These are phyloP conservation scores for Atherinomorus stipes DNA, from an alignment of 2,113 vertebrate species.

Conservation along the genomic window DNA sequence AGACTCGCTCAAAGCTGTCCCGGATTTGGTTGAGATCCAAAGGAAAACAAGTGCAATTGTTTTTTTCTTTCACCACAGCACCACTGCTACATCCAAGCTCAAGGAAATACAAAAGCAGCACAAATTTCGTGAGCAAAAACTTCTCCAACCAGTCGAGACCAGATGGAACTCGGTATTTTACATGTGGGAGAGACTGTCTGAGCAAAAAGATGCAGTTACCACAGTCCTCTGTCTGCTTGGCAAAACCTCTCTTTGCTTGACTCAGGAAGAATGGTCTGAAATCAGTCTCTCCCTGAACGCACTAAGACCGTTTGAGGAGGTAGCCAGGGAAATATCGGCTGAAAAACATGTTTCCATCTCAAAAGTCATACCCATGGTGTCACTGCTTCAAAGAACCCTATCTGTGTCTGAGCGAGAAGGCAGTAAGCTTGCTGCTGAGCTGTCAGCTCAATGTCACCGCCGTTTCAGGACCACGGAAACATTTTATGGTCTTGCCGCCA, in stretches of 20 bases:
- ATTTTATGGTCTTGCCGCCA: too few relatives aligned
- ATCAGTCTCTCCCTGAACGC: too few relatives aligned
- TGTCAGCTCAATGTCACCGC: not conserved
- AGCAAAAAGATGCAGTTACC: too few relatives aligned
- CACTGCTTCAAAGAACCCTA: too few relatives aligned
- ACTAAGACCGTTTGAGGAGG: too few relatives aligned
- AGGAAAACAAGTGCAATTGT: slow-evolving; percentile 15
- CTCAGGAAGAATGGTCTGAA: too few relatives aligned
- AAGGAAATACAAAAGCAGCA: not conserved
- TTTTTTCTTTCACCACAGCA: slow-evolving; percentile 56
- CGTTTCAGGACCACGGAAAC: too few relatives aligned
- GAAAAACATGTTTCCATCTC: too few relatives aligned
- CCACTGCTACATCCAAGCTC: not conserved
- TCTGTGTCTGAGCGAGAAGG: not conserved
- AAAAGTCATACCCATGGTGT: too few relatives aligned
- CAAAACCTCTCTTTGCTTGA: too few relatives aligned
- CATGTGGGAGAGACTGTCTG: slow-evolving; percentile 46
- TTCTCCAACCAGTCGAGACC: slow-evolving; percentile 47
- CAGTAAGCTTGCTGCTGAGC: slow-evolving; percentile 19
- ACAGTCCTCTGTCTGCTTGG: too few relatives aligned
- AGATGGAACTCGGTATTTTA: slow-evolving; percentile 57
- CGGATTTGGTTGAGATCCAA: slow-evolving; percentile 26
- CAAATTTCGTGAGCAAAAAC: slow-evolving; percentile 44
- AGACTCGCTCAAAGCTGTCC: slow-evolving; percentile 40
- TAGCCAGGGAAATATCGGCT: too few relatives aligned